Evolutionary conservation across 2,888 invertebrate genomes (phyloP).

Genomic region (Oligia strigilis): DNA sequence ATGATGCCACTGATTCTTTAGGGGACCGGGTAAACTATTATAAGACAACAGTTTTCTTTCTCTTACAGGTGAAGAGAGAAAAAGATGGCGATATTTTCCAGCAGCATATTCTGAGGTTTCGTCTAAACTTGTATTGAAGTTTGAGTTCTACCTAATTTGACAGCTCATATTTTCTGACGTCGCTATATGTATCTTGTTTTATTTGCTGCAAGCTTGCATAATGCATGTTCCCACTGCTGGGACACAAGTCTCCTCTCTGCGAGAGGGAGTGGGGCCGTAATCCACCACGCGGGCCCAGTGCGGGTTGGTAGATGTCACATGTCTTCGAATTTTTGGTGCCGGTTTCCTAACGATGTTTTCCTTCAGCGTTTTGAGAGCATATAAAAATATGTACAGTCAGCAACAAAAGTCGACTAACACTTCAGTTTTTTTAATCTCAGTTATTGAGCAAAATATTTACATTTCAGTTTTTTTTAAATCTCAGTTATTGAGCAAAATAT

Average conservation of each 20-base stretch:
- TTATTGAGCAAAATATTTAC: no score
- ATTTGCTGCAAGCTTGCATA: background rate
- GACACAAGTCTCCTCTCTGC: background rate
- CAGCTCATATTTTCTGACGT: slow-evolving; percentile 1
- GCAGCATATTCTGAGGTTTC: slow-evolving; percentile 5
- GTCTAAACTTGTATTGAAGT: slow-evolving; percentile 20
- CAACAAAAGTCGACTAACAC: no score
- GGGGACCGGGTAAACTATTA: slow-evolving; percentile 22
- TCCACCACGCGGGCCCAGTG: background rate
- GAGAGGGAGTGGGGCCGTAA: background rate
- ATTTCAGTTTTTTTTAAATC: no score
- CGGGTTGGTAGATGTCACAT: background rate
- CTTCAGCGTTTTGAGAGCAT: background rate
- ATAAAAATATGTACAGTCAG: no score
- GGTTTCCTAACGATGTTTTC: background rate
- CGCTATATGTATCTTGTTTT: background rate
- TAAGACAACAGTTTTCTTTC: slow-evolving; percentile 16
- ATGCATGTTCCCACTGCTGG: background rate
- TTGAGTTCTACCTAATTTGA: slow-evolving; percentile 2
- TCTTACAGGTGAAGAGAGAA: background rate
- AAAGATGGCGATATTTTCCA: slow-evolving; percentile 4
- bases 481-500: no score
- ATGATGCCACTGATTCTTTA: slow-evolving; percentile 24
- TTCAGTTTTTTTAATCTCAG: no score
- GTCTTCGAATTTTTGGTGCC: background rate